Base-by-base conservation (phyloP, 2,888 invertebrate species). In the Campopleginae sp. region DNA sequence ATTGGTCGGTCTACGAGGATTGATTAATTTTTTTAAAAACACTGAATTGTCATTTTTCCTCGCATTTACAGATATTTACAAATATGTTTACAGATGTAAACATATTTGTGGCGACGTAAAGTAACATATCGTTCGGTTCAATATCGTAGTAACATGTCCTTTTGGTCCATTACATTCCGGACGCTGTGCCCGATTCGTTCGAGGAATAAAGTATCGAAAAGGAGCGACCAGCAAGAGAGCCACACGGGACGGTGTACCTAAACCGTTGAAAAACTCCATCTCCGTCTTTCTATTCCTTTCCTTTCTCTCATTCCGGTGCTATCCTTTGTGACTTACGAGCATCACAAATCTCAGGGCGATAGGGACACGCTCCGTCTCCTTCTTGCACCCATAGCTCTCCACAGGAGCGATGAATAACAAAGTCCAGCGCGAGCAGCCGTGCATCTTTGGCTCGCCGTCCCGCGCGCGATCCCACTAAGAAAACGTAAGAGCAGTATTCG, bases 341-440 rank as follows among this genome's bases (percentile, higher is more conserved):
- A 85, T 83, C 82, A 85, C 85, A 85, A 83, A 85, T 85, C 85
- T 85, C 83, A 42, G 76, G 71, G 51, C 82, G 85, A 85, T 85
- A 82, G 85, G 77, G 77, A 72, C 31, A 68, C 77, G 33, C 58
- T 58, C 5, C 58, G 27, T 58, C 27, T 58, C 4, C 27, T 12
- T 58, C 58, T 58, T 27, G 27, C 58, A 61, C 46, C 61, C 66
- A 72, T 48, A 63, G 72, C 76, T 63, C 42, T 48, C 80, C 79
- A 48, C 70, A 27, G 79, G 82, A 68, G 77, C 85, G 85, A 85
- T 85, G 85, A 83, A 85, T 85, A 85, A 83, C 85, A 68, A 80
- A 82, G 80, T 77, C 83, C 58, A 78, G 63, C 61, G 63, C 61
- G 58, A 12, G 76, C 31, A 66, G 48, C 76, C 66, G 58, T 68